Evolutionary conservation across 2,113 vertebrate genomes (phyloP), one percentile per base, ranked within the genome.

Genomic region (Eurystomus gularis): DNA sequence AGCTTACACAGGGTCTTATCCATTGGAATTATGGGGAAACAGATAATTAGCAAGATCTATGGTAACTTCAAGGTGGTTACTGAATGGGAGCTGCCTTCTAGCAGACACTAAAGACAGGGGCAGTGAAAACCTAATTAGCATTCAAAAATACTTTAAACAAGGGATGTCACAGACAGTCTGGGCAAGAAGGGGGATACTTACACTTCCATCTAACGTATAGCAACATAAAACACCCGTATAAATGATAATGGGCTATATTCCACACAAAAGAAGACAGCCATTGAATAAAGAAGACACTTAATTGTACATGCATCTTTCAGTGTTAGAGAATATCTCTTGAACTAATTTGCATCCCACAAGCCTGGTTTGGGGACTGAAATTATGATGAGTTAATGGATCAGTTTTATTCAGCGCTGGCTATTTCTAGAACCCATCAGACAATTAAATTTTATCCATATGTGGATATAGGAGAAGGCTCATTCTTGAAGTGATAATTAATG

Each of bases 21-120:
- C 57, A 17, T 5, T 82, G 91, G 95, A 95, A 94, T 94, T 94
- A 80, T 70, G 81, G 65, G 48, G 58, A 92, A 94, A 92, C 44
- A 86, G 90, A 76, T 89, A 94, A 96, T 94, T 96, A 95, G 77
- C 58, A 89, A 94, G 77, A 94, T 86, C 70, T 96, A 86, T 69
- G 81, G 52, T 91, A 94, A 93, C 88, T 92, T 94, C 86, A 96
- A 82, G 57, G 86, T 80, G 73, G 70, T 85, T 95, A 49, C 65
- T 82, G 77, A 46, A 91, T 89, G 46, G 73, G 49, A 93, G 73
- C 68, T 83, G 93, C 60, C 26, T 93, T 93, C 55, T 57, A 86
- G 64, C 52, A 95, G 48, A 76, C 10, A 29, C 44, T 90, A 79
- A 86, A 89, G 52, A 92, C 66, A 72, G 52, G 61, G 61, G 23